Evolutionary conservation across 2,888 invertebrate genomes (phyloP).

Genomic region (Thalpophila matura): DNA sequence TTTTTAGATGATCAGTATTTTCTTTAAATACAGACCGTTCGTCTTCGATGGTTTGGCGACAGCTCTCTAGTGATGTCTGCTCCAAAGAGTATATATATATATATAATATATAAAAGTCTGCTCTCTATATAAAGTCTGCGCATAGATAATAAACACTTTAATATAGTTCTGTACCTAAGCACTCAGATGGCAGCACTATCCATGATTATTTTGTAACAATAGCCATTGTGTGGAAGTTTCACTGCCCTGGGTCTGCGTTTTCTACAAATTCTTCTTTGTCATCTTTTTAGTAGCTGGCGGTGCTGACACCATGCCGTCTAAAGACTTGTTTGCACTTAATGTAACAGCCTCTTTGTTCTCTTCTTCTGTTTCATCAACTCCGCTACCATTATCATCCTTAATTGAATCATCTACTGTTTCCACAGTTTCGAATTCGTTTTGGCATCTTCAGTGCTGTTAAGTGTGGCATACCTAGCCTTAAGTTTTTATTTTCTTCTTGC

Average conservation of each 20-base stretch:
- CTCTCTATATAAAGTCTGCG: too few relatives aligned
- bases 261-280: slow-evolving; percentile 7
- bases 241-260: background rate
- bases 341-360: slow-evolving; percentile 3
- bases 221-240: too few relatives aligned
- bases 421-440: slow-evolving; percentile 46
- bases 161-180: too few relatives aligned
- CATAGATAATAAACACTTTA: too few relatives aligned
- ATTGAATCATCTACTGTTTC: slow-evolving; percentile 31
- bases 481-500: slow-evolving; percentile 48
- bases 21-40: slow-evolving; percentile 43
- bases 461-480: slow-evolving; percentile 7
- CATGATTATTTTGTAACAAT: too few relatives aligned
- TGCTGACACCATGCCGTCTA: slow-evolving; percentile 38
- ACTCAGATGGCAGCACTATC: too few relatives aligned
- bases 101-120: too few relatives aligned
- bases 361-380: slow-evolving; percentile 39
- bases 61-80: slow-evolving; percentile 2
- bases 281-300: slow-evolving; percentile 28
- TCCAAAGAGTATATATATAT: too few relatives aligned
- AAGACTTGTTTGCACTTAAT: slow-evolving; percentile 17
- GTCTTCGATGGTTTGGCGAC: too few relatives aligned
- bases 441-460: slow-evolving; percentile 27
- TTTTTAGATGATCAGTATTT: slow-evolving; percentile 19
- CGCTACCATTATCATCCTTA: slow-evolving; percentile 48